These are phyloP conservation scores for Cataglyphis hispanica DNA, from an alignment of 1,140 invertebrate genomes.

Conservation along the genomic window DNA sequence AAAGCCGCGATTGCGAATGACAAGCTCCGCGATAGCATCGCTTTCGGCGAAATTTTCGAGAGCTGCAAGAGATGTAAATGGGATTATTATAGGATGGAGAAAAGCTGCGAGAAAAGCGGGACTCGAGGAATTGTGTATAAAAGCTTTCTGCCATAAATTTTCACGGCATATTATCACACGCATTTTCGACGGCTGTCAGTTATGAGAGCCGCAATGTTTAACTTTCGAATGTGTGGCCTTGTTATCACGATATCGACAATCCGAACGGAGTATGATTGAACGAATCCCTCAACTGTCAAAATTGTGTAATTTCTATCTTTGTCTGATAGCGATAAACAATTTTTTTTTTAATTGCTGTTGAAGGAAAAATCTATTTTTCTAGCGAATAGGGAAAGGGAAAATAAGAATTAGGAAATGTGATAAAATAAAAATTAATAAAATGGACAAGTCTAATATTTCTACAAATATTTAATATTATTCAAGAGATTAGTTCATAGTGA, in stretches of 20 bases:
- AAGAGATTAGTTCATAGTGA: neutral
- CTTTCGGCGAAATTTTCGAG: conserved; percentile 28
- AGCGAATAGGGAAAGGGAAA: too few relatives aligned
- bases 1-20: conserved; percentile 19
- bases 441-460: neutral
- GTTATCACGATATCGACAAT: conserved; percentile 8
- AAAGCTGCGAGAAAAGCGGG: conserved; percentile 25
- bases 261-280: neutral
- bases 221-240: conserved; percentile 10
- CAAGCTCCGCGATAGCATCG: neutral
- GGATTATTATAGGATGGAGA: conserved; percentile 24
- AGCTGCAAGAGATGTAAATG: conserved; percentile 31
- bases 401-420: neutral
- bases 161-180: conserved; percentile 7
- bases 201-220: conserved; percentile 28
- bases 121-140: conserved; percentile 39
- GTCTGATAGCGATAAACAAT: neutral
- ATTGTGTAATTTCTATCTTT: neutral
- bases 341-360: neutral
- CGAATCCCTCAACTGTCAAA: neutral
- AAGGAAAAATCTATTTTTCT: neutral
- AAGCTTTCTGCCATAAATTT: conserved; percentile 56
- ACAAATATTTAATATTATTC: neutral
- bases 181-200: conserved; percentile 45
- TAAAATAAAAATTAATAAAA: neutral